Percentiles rank a stretch among this genome's conserved stretches.
Conservation (phyloP, 1,140 invertebrate species). For the Hermetia illucens region DNA sequence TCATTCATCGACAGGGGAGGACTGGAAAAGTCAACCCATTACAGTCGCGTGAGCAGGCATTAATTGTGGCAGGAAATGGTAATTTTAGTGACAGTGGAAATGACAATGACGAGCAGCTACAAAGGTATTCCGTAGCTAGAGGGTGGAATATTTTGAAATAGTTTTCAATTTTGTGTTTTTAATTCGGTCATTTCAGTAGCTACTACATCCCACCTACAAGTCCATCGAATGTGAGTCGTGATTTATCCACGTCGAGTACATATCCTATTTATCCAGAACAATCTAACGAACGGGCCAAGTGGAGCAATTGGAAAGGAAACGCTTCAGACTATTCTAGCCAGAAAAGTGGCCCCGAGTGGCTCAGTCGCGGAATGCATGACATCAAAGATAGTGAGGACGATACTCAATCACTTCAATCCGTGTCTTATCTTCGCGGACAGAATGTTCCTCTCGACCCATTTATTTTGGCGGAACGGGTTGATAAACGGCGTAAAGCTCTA, state of each 20-base stretch:
- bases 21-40: no score
- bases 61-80: no score
- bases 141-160: neutral
- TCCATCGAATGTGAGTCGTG: slow-evolving; percentile 19
- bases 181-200: slow-evolving; percentile 3
- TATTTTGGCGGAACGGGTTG: slow-evolving; percentile 43
- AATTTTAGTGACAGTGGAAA: no score
- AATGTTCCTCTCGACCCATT: slow-evolving; percentile 46
- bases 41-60: no score
- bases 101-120: slow-evolving; percentile 12
- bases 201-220: slow-evolving; percentile 12
- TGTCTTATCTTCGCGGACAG: slow-evolving; percentile 46
- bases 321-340: slow-evolving; percentile 7
- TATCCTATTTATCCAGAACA: slow-evolving; percentile 18
- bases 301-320: slow-evolving; percentile 36
- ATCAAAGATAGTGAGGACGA: slow-evolving; percentile 28
- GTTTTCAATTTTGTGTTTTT: neutral
- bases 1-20: no score
- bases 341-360: slow-evolving; percentile 17
- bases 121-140: neutral
- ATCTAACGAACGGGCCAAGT: slow-evolving; percentile 42
- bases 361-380: slow-evolving; percentile 22
- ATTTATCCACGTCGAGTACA: slow-evolving; percentile 25
- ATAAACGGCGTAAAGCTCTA: slow-evolving; percentile 43
- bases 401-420: slow-evolving; percentile 30